Evolutionary conservation across 1,140 invertebrate genomes (phyloP).

Genomic region (Anastrepha ludens): DNA sequence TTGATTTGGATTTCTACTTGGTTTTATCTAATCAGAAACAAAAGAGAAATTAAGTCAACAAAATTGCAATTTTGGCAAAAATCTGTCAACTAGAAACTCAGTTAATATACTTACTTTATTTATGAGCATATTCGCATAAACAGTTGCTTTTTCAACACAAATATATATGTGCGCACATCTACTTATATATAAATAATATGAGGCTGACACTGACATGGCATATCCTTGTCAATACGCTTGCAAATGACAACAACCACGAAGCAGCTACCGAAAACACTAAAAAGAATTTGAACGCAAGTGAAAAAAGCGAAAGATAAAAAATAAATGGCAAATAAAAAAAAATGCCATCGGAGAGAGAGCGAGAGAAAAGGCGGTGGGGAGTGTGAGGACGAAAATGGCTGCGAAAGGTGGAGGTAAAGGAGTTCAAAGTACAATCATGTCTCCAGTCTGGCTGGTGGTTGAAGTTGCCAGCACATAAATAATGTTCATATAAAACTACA

Average conservation of each 20-base stretch:
- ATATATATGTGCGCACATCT: background rate
- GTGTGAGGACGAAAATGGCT: too few species aligned
- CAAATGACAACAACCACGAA: conserved; percentile 13
- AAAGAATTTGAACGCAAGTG: background rate
- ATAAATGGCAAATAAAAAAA: conserved; percentile 28
- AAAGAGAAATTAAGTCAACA: too few species aligned
- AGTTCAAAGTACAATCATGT: conserved; percentile 12
- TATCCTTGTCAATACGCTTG: background rate
- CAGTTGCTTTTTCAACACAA: background rate
- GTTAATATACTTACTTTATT: too few species aligned
- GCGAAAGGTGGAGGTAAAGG: background rate
- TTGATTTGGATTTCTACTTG: too few species aligned
- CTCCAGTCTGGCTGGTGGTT: conserved; percentile 45
- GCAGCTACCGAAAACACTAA: background rate
- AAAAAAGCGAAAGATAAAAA: background rate
- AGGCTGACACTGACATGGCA: background rate
- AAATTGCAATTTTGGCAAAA: too few species aligned
- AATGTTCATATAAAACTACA: background rate
- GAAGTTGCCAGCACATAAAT: conserved; percentile 37
- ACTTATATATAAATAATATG: background rate
- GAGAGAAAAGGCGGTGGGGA: background rate
- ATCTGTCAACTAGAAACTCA: too few species aligned
- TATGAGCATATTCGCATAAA: background rate
- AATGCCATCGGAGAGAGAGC: background rate
- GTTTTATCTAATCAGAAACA: too few species aligned